phyloP scores from a whole-genome alignment of 1,140 invertebrate species.

The Megathymus violae region DNA sequence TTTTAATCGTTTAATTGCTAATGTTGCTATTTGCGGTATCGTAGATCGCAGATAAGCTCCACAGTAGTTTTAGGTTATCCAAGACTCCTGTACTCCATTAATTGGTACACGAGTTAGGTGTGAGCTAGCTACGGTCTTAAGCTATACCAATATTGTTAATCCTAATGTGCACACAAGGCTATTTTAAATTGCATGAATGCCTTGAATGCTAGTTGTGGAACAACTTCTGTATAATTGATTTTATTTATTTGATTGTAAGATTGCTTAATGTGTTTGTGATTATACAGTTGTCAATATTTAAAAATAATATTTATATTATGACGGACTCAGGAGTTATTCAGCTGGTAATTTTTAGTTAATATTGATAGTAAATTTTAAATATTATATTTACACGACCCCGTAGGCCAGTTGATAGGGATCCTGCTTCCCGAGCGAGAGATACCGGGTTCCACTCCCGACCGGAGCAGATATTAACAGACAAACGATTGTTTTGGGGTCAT shows the following conservation, averaged over 20 bases:
- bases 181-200: constrained; percentile 21
- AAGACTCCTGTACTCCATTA: constrained; percentile 47
- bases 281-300: no score
- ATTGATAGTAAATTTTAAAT: no score
- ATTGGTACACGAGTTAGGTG: constrained; percentile 53
- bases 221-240: constrained; percentile 14
- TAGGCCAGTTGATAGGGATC: no score
- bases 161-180: constrained; percentile 7
- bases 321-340: no score
- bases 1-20: constrained; percentile 63
- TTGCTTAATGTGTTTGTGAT: not conserved
- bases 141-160: constrained; percentile 8
- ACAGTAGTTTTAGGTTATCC: constrained; percentile 27
- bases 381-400: no score
- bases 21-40: constrained; percentile 49
- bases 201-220: constrained; percentile 37
- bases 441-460: no score
- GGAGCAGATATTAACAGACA: no score
- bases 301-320: no score
- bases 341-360: no score
- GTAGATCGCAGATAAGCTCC: constrained; percentile 42
- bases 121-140: constrained; percentile 25
- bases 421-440: no score
- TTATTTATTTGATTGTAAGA: constrained; percentile 13
- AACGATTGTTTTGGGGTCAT: no score